Percentiles rank a stretch among this genome's conserved stretches.
These are phyloP conservation scores for Pseudococcus viburni DNA, from an alignment of 2,888 invertebrate species.

Conservation along the genomic window DNA sequence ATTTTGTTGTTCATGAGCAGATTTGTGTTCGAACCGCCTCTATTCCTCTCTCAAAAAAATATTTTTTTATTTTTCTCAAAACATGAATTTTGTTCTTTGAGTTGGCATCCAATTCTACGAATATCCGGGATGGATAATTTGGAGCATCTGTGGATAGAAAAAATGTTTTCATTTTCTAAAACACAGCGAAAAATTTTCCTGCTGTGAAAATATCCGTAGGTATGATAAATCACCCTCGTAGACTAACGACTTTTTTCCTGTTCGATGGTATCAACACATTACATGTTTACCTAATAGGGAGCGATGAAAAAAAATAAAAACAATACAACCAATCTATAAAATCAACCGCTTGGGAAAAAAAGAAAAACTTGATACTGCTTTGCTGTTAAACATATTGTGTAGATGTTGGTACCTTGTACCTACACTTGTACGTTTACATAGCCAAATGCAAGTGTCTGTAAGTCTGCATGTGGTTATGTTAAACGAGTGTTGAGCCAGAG, in stretches of 20 bases:
- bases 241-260: background rate
- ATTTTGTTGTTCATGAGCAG: too few relatives aligned
- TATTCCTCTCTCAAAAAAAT: too few relatives aligned
- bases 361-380: background rate
- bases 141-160: too few relatives aligned
- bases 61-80: too few relatives aligned
- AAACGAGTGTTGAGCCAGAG: background rate
- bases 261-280: background rate
- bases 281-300: background rate
- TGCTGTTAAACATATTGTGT: background rate
- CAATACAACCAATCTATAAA: background rate
- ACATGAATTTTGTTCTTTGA: too few relatives aligned
- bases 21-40: too few relatives aligned
- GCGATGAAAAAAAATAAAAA: background rate
- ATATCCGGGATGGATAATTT: too few relatives aligned
- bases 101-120: too few relatives aligned
- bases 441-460: background rate
- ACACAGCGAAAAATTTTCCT: too few relatives aligned
- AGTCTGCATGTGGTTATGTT: background rate
- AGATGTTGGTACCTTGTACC: background rate
- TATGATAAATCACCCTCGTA: background rate
- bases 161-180: too few relatives aligned
- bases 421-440: background rate
- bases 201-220: too few relatives aligned
- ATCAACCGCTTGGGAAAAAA: background rate